Conservation (phyloP, 2,113 vertebrate genomes). For the Numida meleagris region DNA sequence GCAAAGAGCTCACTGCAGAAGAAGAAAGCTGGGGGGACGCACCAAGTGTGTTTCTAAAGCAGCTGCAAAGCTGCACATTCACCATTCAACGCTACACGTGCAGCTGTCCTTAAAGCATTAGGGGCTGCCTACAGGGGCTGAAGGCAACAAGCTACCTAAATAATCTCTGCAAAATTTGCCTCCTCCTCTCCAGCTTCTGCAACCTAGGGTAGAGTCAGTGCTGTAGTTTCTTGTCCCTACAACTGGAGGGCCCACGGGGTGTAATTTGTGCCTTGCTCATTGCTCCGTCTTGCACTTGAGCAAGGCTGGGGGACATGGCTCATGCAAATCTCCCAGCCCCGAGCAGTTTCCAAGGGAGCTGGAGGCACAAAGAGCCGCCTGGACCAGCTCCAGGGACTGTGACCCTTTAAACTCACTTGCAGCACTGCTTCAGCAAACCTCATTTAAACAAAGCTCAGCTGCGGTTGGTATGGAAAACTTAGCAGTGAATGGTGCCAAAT, state of each 20-base stretch:
- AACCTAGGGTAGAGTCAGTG: fast-evolving
- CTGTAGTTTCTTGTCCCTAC: neutral
- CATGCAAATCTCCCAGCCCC: conserved; percentile 47
- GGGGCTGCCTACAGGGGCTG: neutral
- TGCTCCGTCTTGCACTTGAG: neutral
- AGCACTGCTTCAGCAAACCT: conserved; percentile 51
- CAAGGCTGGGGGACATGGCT: neutral
- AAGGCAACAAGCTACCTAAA: neutral
- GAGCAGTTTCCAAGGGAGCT: conserved; percentile 42
- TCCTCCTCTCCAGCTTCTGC: neutral
- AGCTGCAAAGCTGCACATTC: fast-evolving
- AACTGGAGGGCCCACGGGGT: neutral
- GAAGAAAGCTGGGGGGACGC: neutral
- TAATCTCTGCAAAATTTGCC: neutral
- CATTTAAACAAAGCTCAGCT: conserved; percentile 67
- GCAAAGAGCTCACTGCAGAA: neutral
- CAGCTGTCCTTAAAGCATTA: neutral
- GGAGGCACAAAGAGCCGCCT: conserved; percentile 53
- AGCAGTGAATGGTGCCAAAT: conserved; percentile 48
- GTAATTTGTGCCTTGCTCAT: neutral
- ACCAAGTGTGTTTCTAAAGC: neutral
- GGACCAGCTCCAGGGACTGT: conserved; percentile 41
- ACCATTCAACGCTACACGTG: neutral
- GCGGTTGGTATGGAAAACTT: conserved; percentile 64
- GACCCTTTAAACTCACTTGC: conserved; percentile 70